Evolutionary conservation across 37 sponge, comb jelly and placozoan genomes (phyloP), one percentile per base, ranked within the genome.

Genomic region (Crambe crambe): DNA sequence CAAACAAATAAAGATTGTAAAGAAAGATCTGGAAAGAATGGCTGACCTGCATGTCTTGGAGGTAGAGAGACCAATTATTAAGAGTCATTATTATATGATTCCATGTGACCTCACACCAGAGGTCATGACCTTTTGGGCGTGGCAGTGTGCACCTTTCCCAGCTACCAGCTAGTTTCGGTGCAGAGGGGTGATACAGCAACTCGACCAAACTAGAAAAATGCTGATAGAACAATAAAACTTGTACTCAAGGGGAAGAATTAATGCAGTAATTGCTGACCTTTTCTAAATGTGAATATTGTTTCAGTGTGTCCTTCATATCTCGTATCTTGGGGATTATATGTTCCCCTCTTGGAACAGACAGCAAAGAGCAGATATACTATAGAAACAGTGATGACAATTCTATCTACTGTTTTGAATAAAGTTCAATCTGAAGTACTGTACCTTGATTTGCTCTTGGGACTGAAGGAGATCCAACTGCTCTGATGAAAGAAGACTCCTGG

Each of bases 41-140:
- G n/a, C n/a, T n/a, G n/a, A 86, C 88, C 77, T 87, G 47, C 22
- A 87, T 67, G 0, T 76, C 88, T 35, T 71, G 32, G 18, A 87
- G 71, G n/a, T 80, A 68, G 12, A 63, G 29, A 15, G 65, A 23
- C 88, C 88, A 87, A n/a, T 70, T 41, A 20, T 65, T 47, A 2
- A 87, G 70, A 2, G 76, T 87, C 35, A 70, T 81, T 34, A 80
- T 44, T 70, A 81, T 76, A 70, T 87, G 82, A 68, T 70, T 35
- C 88, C 88, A 87, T 23, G 86, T 78, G 63, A 78, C 51, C 35
- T 79, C 78, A 78, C 86, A 85, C 86, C 86, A 85, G 6, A 68
- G 62, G 57, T 72, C 69, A 63, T 85, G 86, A 12, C 66, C 66
- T 20, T 43, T 25, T 30, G 76, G 58, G 23, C 43, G 71, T 43